Percentiles rank a stretch among this genome's conserved stretches.
Conservation (phyloP, 2,888 invertebrate species). For the Idaea aversata region DNA sequence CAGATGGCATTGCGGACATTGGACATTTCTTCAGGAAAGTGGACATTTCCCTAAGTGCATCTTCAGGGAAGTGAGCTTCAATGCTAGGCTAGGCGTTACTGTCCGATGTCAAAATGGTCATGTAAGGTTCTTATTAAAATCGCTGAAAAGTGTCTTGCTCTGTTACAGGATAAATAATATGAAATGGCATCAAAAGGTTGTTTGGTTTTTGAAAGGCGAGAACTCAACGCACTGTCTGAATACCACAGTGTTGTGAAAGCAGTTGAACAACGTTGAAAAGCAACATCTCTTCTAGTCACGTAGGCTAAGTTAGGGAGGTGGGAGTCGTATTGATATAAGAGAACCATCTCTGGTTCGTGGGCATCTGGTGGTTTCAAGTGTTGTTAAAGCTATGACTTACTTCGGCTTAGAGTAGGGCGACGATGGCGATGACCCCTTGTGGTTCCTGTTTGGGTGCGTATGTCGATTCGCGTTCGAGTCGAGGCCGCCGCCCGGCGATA, state of each 20-base stretch:
- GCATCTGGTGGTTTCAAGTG: not conserved
- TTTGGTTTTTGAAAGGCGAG: not conserved
- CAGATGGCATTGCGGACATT: no score
- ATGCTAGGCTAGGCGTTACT: no score
- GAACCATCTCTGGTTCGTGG: no score
- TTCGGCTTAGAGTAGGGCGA: slow-evolving; percentile 77
- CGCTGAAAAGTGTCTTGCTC: not conserved
- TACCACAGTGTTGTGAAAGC: not conserved
- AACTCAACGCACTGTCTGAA: not conserved
- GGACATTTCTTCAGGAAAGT: no score
- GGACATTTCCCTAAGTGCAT: no score
- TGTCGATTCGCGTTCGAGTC: slow-evolving; percentile 86
- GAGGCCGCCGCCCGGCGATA: slow-evolving; percentile 89
- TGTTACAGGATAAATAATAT: not conserved
- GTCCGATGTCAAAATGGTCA: no score
- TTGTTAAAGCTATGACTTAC: slow-evolving; percentile 51
- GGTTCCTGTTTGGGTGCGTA: slow-evolving; percentile 76
- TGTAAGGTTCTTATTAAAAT: not conserved
- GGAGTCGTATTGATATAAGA: no score
- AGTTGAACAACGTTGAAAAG: not conserved
- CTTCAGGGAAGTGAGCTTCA: no score
- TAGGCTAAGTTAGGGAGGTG: no score
- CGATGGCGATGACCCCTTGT: slow-evolving; percentile 67
- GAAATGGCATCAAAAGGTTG: not conserved
- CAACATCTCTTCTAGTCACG: not conserved